Evolutionary conservation across 92 coral and sea anemone species (phyloP), one percentile per base, ranked within the genome.

Genomic region (Desmophyllum pertusum): DNA sequence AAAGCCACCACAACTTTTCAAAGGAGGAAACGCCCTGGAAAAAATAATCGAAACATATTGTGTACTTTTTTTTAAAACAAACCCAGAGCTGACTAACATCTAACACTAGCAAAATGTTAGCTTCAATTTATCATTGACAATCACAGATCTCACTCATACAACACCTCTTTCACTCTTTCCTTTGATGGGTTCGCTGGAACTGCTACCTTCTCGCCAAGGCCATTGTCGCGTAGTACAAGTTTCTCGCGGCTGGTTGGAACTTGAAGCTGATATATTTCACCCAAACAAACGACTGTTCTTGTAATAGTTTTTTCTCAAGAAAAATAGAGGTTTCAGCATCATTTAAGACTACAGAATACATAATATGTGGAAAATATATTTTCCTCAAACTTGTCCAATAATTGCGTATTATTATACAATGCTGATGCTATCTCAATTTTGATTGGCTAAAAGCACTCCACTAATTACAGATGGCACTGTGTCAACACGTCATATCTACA

Each of bases 1-100:
- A 69, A 91, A 83, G 8, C 91, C 89, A 8, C 91, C 91, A 75
- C 94, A 90, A 68, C 57, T 80, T 59, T 59, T 39, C 53, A 90
- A 70, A 23, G 80, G 69, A 48, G 86, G 91, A 67, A 75, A 90
- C 40, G 90, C 64, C 52, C 90, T 90, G 75, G 38, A 83, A 85
- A 33, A 38, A 84, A 7, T n/a, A 65, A 14, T 3, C n/a, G 23
- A 62, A 48, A 15, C 11, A 21, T n/a, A 18, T 10, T 25, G 78
- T 42, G 10, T 48, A 45, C 13, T 43, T 10, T n/a, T n/a, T n/a
- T n/a, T n/a, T n/a, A n/a, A 37, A 13, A 6, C 33, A 8, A 45
- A n/a, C 77, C 5, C 3, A 39, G 14, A 72, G 25, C 6, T n/a
- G n/a, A n/a, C n/a, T n/a, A n/a, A n/a, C n/a, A n/a, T n/a, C n/a